A percentile compares a stretch with the other conserved stretches of the same genome.
phyloP scores from a whole-genome alignment of 2,113 vertebrate species.

The Meleagris gallopavo region DNA sequence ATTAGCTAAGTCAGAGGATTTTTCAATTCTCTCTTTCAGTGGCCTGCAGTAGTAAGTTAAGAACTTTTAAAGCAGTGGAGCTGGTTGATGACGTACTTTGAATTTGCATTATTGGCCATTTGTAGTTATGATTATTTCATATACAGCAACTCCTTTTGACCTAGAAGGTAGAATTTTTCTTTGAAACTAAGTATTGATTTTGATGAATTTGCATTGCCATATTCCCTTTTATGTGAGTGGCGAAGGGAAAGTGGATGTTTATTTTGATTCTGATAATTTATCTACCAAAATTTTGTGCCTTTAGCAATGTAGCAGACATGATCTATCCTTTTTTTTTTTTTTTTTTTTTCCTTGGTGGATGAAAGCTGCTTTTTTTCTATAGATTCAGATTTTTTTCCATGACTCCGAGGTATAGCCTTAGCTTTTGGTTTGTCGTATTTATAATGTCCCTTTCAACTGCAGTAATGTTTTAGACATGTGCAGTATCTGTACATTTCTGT shows the following conservation, averaged over 20 bases:
- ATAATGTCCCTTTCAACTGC: not conserved
- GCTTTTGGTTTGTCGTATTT: not conserved
- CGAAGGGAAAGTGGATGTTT: not conserved
- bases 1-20: not conserved
- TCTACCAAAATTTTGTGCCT: accelerated
- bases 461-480: not conserved
- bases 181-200: not conserved
- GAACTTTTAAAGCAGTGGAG: not conserved
- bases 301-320: not conserved
- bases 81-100: not conserved
- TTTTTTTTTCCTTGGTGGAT: not conserved
- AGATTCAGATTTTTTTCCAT: not conserved
- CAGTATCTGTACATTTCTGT: not conserved
- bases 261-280: not conserved
- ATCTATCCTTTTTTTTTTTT: not conserved
- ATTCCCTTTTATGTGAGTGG: not conserved
- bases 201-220: not conserved
- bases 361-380: not conserved
- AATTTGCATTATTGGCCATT: not conserved
- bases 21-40: not conserved
- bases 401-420: not conserved
- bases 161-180: not conserved
- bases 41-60: not conserved
- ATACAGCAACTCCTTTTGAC: not conserved
- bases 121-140: not conserved